Evolutionary conservation across 2,797 vertebrate species (phyloP).

Genomic region (Ctenochaetus hawaiiensis): DNA sequence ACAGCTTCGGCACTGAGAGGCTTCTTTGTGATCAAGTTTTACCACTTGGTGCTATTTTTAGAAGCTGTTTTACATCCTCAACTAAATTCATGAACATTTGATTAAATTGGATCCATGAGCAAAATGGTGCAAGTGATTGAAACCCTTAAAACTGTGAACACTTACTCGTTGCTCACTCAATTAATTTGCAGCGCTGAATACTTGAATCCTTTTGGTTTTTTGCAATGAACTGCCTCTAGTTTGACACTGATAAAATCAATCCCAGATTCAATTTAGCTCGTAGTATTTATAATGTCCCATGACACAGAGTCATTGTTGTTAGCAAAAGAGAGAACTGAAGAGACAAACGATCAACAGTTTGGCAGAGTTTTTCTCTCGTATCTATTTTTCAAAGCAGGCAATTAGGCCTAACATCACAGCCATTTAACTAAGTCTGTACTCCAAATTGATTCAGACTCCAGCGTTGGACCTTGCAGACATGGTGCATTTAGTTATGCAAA

Average conservation of each 20-base stretch:
- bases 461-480: constrained; percentile 82
- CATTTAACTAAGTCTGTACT: constrained; percentile 83
- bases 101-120: constrained; percentile 40
- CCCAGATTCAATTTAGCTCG: constrained; percentile 62
- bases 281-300: constrained; percentile 63
- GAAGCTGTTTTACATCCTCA: constrained; percentile 29
- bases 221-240: constrained; percentile 41
- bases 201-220: constrained; percentile 49
- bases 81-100: constrained; percentile 32
- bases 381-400: constrained; percentile 82
- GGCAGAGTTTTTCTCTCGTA: constrained; percentile 69
- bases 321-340: constrained; percentile 44
- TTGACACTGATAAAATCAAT: constrained; percentile 71
- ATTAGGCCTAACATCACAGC: constrained; percentile 84
- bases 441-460: constrained; percentile 86
- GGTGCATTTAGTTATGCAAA: constrained; percentile 88
- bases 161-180: constrained; percentile 31
- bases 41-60: constrained; percentile 44
- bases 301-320: constrained; percentile 65
- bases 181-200: constrained; percentile 42
- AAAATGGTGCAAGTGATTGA: constrained; percentile 51
- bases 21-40: constrained; percentile 47
- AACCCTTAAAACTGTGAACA: constrained; percentile 39
- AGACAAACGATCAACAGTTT: constrained; percentile 74
- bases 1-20: constrained; percentile 39